Conservation (phyloP, 2,888 invertebrate genomes). For the Pantelozetes paolii region DNA sequence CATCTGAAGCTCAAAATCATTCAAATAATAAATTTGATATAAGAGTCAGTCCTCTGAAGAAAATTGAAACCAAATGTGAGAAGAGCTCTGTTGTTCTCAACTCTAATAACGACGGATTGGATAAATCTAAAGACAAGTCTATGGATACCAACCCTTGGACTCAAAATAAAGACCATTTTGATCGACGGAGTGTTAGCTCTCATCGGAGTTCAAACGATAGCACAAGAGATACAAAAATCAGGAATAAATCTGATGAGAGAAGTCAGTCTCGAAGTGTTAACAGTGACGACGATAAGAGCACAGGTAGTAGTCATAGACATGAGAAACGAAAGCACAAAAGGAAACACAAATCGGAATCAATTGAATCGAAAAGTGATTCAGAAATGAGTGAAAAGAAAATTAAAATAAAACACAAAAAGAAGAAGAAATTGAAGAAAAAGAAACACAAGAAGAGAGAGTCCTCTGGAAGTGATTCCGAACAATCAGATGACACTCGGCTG, state of each 20-base stretch:
- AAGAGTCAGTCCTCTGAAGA: no score
- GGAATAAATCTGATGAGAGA: background rate
- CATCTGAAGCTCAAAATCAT: background rate
- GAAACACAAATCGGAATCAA: background rate
- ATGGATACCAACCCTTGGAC: background rate
- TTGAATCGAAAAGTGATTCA: background rate
- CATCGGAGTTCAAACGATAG: constrained; percentile 20
- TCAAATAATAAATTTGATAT: background rate
- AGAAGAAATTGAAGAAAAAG: constrained; percentile 41
- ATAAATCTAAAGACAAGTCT: background rate
- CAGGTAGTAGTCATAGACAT: background rate
- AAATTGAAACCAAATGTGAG: background rate
- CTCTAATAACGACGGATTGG: background rate
- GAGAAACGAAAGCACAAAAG: constrained; percentile 4
- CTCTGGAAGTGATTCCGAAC: constrained; percentile 42
- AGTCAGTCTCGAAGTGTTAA: background rate
- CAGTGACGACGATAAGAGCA: constrained; percentile 1
- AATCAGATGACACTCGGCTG: constrained; percentile 48
- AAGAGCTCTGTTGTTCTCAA: background rate
- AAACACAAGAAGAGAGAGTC: constrained; percentile 43
- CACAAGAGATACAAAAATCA: background rate
- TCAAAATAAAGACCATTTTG: background rate
- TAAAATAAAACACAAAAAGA: constrained; percentile 34
- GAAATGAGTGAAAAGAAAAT: constrained; percentile 9
- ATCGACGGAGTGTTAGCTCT: constrained; percentile 1